Percentiles rank a stretch among this genome's conserved stretches.
Evolutionary conservation across 2,888 invertebrate genomes (phyloP).

Genomic region (Zonitis immaculata): DNA sequence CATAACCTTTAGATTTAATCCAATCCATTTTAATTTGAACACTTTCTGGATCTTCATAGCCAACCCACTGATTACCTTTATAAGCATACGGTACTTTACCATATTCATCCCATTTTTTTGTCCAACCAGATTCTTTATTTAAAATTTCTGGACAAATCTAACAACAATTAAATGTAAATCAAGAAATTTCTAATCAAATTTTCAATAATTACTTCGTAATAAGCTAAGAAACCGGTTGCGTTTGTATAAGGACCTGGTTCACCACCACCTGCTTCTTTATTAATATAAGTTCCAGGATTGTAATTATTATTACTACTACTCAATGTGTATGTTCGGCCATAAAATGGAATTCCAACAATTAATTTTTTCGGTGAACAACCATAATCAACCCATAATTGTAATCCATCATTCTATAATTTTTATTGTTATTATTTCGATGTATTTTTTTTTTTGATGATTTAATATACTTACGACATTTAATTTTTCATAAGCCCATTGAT

Average conservation of each 20-base stretch:
- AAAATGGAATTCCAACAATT: slow-evolving; percentile 85
- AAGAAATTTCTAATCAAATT: too few species aligned
- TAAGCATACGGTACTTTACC: slow-evolving; percentile 83
- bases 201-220: slow-evolving; percentile 65
- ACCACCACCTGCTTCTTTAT: slow-evolving; percentile 87
- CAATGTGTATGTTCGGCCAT: slow-evolving; percentile 80
- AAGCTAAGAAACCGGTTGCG: slow-evolving; percentile 81
- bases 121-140: slow-evolving; percentile 70
- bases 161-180: slow-evolving; percentile 5
- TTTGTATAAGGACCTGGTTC: slow-evolving; percentile 80
- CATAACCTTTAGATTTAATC: slow-evolving; percentile 75
- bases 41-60: slow-evolving; percentile 78
- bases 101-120: slow-evolving; percentile 74
- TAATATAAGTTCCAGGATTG: slow-evolving; percentile 78
- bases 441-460: neutral
- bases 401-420: slow-evolving; percentile 71
- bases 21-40: slow-evolving; percentile 87
- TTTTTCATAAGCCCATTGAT: slow-evolving; percentile 85
- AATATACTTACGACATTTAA: slow-evolving; percentile 73
- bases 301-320: slow-evolving; percentile 79
- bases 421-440: neutral
- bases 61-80: slow-evolving; percentile 83
- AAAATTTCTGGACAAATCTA: slow-evolving; percentile 76
- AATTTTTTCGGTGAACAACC: slow-evolving; percentile 84
- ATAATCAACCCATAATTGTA: slow-evolving; percentile 82